These are phyloP conservation scores for Acronicta alni DNA, from an alignment of 2,888 invertebrate species.

Conservation along the genomic window DNA sequence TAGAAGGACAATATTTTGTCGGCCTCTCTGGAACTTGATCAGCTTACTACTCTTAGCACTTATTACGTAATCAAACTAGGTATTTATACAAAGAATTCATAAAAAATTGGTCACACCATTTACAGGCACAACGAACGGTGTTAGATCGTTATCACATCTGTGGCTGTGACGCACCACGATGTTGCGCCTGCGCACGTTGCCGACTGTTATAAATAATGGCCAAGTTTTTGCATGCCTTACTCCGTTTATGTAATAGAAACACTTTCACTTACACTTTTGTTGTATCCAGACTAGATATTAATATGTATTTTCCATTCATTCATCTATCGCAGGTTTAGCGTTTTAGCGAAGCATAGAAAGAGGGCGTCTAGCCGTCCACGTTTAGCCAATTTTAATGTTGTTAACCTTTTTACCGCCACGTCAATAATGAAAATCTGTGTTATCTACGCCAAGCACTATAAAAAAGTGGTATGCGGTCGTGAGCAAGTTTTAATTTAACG, in stretches of 20 bases:
- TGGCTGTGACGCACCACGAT: conserved; percentile 32
- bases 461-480: too few species aligned
- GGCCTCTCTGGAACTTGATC: too few species aligned
- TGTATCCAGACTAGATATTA: background rate
- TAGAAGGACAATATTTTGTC: too few species aligned
- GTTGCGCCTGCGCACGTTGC: conserved; percentile 34
- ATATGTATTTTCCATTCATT: background rate
- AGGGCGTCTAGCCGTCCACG: too few species aligned
- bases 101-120: conserved; percentile 46
- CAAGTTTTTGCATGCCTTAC: conserved; percentile 7
- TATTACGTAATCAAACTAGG: conserved; percentile 11
- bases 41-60: background rate
- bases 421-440: too few species aligned
- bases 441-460: too few species aligned
- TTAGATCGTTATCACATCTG: conserved; percentile 48
- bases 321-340: too few species aligned
- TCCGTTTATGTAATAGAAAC: conserved; percentile 26
- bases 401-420: too few species aligned
- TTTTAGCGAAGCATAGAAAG: too few species aligned
- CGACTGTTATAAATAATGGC: conserved; percentile 11
- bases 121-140: conserved; percentile 16
- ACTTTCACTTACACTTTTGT: conserved; percentile 32
- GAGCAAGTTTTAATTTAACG: too few species aligned
- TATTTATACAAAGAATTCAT: conserved; percentile 16
- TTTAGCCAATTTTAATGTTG: too few species aligned